Base-by-base conservation (phyloP, 2,888 invertebrate genomes). In the Schrankia costaestrigalis region DNA sequence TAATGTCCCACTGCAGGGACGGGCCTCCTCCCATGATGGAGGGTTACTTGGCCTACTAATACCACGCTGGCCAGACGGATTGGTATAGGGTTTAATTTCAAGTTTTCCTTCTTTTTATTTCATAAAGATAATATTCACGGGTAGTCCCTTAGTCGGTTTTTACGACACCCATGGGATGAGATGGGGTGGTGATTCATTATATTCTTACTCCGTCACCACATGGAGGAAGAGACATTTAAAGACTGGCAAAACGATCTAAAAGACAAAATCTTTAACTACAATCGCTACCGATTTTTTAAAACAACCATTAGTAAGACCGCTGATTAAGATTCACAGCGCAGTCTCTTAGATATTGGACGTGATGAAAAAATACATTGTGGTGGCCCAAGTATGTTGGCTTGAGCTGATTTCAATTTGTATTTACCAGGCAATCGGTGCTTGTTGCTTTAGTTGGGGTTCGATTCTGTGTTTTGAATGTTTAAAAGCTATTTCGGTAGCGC, bases 311-410 rank as follows among this genome's bases (percentile, higher is more conserved):
- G 38, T 39, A 39, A 30, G n/a, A 22, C 18, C 9, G 7, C 26
- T 51, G 48, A 51, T 66, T 66, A 61, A 49, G 55, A 66, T 66
- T 66, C 66, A 45, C 40, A 15, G 27, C 56, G 54, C 37, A 41
- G 38, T 37, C 40, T 41, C 30, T 35, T 35, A 55, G 60, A 62
- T 62, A 62, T 62, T 43, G 55, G 41, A 60, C 63, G 66, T 63
- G 64, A 61, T 60, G 64, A 58, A 62, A 62, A 60, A 62, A 54
- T 54, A 54, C 55, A 41, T 33, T 30, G 41, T 31, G 38, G 29
- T 10, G 41, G 43, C 35, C 36, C 31, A 46, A 40, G 55, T 45
- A 46, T 42, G 36, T 34, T 28, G 36, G 45, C 35, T 35, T 41
- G 47, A 53, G 46, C 50, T 46, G 38, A 54, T 56, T 56, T 57